phyloP scores from a whole-genome alignment of 2,888 invertebrate species.

The Parascotia fuliginaria region DNA sequence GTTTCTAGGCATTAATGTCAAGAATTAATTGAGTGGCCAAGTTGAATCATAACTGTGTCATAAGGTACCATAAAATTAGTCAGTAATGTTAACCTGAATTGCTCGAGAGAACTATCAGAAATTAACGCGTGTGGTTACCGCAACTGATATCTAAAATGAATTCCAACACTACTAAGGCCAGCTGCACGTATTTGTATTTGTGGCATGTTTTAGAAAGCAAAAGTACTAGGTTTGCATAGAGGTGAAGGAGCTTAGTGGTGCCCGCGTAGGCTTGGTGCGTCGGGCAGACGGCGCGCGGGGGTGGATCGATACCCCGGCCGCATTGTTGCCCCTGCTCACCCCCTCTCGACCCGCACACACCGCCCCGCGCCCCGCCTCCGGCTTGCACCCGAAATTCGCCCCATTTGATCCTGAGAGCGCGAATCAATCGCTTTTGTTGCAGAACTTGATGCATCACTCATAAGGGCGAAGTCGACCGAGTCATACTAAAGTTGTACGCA shows the following conservation, averaged over 20 bases:
- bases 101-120: slow-evolving; percentile 15
- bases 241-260: slow-evolving; percentile 55
- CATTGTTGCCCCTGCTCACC: slow-evolving; percentile 76
- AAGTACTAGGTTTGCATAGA: slow-evolving; percentile 77
- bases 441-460: slow-evolving; percentile 68
- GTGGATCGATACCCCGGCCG: slow-evolving; percentile 82
- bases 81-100: too few species aligned
- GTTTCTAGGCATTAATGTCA: too few species aligned
- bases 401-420: slow-evolving; percentile 78
- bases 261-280: slow-evolving; percentile 69
- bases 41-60: too few species aligned
- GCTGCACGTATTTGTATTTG: slow-evolving; percentile 48
- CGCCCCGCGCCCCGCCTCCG: slow-evolving; percentile 56
- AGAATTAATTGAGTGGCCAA: too few species aligned
- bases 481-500: slow-evolving; percentile 21
- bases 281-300: slow-evolving; percentile 68
- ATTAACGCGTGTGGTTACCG: slow-evolving; percentile 16
- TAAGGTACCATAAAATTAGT: too few species aligned
- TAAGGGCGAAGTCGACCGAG: slow-evolving; percentile 44
- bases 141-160: slow-evolving; percentile 40
- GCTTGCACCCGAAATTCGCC: slow-evolving; percentile 79
- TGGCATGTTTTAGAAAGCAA: slow-evolving; percentile 68
- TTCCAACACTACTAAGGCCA: slow-evolving; percentile 34
- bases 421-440: slow-evolving; percentile 83
- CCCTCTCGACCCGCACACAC: slow-evolving; percentile 34